Evolutionary conservation across 2,113 vertebrate species (phyloP).

Genomic region (Lophura nycthemera): DNA sequence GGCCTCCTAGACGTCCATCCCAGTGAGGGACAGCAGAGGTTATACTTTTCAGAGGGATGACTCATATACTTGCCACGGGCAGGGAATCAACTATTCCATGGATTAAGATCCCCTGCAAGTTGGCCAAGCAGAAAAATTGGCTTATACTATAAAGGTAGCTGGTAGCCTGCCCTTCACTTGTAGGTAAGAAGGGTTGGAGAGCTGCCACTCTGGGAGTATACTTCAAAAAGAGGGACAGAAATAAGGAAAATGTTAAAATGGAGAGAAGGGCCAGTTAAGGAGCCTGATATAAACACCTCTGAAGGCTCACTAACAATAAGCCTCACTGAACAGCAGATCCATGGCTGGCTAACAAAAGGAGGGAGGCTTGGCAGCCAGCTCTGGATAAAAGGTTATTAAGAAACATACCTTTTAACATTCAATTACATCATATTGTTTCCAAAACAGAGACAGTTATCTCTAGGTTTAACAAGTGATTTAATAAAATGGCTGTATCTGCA

Average conservation of each 20-base stretch:
- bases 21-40: conserved; percentile 23
- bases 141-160: conserved; percentile 63
- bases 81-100: conserved; percentile 63
- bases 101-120: conserved; percentile 47
- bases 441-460: background rate
- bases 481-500: background rate
- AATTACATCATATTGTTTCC: background rate
- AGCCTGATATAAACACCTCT: conserved; percentile 18
- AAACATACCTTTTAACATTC: background rate
- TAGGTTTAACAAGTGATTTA: background rate
- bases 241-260: conserved; percentile 56
- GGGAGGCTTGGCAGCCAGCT: background rate
- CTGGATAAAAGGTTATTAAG: background rate
- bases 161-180: conserved; percentile 61
- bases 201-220: conserved; percentile 12
- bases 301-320: background rate
- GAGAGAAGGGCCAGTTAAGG: conserved; percentile 1
- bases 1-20: background rate
- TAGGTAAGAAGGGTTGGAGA: conserved; percentile 56
- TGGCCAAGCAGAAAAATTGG: conserved; percentile 59
- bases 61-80: conserved; percentile 45
- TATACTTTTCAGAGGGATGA: conserved; percentile 43
- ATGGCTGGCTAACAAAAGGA: background rate
- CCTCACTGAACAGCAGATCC: background rate
- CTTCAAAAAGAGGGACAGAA: conserved; percentile 54